A percentile compares a stretch with the other conserved stretches of the same genome.
Evolutionary conservation across 2,113 vertebrate genomes (phyloP).

Genomic region (Amphiprion ocellaris): DNA sequence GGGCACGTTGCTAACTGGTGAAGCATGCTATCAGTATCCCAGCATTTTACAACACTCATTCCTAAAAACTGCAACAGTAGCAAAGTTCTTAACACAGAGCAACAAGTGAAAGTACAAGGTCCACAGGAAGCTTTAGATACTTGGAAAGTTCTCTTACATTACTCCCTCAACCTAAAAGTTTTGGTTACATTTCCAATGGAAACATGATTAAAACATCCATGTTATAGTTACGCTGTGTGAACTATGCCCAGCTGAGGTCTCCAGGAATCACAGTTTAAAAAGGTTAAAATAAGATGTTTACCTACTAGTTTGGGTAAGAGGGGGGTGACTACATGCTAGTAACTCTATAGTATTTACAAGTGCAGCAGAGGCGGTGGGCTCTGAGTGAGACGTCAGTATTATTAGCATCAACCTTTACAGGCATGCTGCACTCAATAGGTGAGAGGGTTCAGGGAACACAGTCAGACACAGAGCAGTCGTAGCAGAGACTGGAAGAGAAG

Average conservation of each 20-base stretch:
- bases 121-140: too few relatives aligned
- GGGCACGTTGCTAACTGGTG: too few relatives aligned
- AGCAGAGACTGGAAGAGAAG: conserved; percentile 1
- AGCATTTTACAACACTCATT: too few relatives aligned
- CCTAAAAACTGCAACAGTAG: too few relatives aligned
- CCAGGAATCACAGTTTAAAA: background rate
- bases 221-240: background rate
- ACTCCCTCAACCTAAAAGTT: background rate
- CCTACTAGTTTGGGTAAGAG: background rate
- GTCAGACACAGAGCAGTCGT: conserved; percentile 37
- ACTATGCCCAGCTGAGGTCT: background rate
- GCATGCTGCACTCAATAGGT: conserved; percentile 66
- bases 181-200: background rate
- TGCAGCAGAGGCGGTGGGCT: conserved; percentile 10
- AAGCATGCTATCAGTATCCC: too few relatives aligned
- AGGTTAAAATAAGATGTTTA: conserved; percentile 28
- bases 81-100: too few relatives aligned
- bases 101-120: too few relatives aligned
- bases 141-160: too few relatives aligned
- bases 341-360: conserved; percentile 63
- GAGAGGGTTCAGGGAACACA: conserved; percentile 63
- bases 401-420: conserved; percentile 85
- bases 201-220: background rate
- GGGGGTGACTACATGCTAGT: conserved; percentile 8
- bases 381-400: conserved; percentile 73